Evolutionary conservation across 2,888 invertebrate species (phyloP).

Genomic region (Sminthurides aquaticus): DNA sequence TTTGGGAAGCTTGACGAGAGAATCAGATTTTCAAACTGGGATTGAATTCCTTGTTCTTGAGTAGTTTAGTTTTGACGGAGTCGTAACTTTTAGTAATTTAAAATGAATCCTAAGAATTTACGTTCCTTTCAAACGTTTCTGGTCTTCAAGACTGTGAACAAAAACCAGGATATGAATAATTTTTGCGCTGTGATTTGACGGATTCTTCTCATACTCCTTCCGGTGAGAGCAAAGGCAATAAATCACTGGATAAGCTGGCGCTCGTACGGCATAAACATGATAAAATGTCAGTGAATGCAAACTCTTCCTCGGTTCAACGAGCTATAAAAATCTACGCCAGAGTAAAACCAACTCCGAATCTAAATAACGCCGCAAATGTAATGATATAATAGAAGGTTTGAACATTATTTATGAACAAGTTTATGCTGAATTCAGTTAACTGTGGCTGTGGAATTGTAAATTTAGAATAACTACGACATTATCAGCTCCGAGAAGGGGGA

Average conservation of each 20-base stretch:
- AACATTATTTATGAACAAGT: neutral
- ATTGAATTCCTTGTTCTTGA: too few relatives aligned
- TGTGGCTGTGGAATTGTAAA: neutral
- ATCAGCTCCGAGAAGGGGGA: slow-evolving; percentile 16
- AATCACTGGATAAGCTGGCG: neutral
- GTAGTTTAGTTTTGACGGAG: neutral
- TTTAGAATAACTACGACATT: slow-evolving; percentile 25
- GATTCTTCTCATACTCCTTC: neutral
- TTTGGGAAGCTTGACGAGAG: too few relatives aligned
- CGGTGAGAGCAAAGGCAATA: neutral
- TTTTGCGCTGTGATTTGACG: too few relatives aligned
- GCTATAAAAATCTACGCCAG: slow-evolving; percentile 40
- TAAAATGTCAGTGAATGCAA: slow-evolving; percentile 2
- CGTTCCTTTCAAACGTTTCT: too few relatives aligned
- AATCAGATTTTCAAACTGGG: too few relatives aligned
- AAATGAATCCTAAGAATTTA: neutral
- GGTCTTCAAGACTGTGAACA: too few relatives aligned
- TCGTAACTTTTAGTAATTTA: too few relatives aligned
- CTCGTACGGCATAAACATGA: slow-evolving; percentile 5
- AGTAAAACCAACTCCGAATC: slow-evolving; percentile 28
- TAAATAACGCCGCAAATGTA: slow-evolving; percentile 2
- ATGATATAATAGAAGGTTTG: too few relatives aligned
- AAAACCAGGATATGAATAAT: too few relatives aligned
- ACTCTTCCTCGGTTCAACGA: slow-evolving; percentile 28
- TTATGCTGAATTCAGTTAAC: neutral